Evolutionary conservation across 2,797 vertebrate species (phyloP), one percentile per base, ranked within the genome.

Genomic region (Malurus splendens): DNA sequence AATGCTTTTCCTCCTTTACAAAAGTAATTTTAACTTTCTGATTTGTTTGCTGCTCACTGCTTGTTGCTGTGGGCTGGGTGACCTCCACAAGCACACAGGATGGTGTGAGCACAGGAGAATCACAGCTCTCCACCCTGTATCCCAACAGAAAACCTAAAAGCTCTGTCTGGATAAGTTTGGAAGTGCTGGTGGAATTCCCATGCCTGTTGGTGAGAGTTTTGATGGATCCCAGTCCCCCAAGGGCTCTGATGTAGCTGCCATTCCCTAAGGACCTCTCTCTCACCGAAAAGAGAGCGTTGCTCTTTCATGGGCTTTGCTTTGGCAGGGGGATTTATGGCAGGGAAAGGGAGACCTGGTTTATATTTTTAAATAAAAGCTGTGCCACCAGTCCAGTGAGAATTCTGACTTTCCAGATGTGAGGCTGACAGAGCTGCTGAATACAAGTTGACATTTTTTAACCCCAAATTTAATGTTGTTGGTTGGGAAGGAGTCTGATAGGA

Each of bases 21-120:
- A 33, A 86, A 86, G 39, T 44, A 48, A 48, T 55, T 52, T 19
- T 73, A 44, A 27, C 54, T 75, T 91, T 64, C 33, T 22, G 13
- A 67, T 65, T 75, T n/a, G 6, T 64, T 71, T 44, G 32, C 57
- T 73, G 36, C 51, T 62, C 15, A 2, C 9, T 22, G 15, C 7
- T 68, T 23, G 39, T 16, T 61, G 32, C 33, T 56, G 47, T n/a
- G 57, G 24, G n/a, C 64, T 66, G 28, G 54, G 73, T 50, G 30
- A 18, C 61, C 54, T 75, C 2, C 17, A 12, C 44, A 28, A 0
- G 1, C 23, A 48, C 1, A 0, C 0, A 2, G 18, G 18, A 18
- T 36, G 22, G 18, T 52, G 7, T 16, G 19, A 59, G 44, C 28
- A 68, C 74, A 36, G 60, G 45, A 32, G 39, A 59, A 51, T 27